Evolutionary conservation across 2,888 invertebrate genomes (phyloP).

Genomic region (Pachycephus smyrnensis): DNA sequence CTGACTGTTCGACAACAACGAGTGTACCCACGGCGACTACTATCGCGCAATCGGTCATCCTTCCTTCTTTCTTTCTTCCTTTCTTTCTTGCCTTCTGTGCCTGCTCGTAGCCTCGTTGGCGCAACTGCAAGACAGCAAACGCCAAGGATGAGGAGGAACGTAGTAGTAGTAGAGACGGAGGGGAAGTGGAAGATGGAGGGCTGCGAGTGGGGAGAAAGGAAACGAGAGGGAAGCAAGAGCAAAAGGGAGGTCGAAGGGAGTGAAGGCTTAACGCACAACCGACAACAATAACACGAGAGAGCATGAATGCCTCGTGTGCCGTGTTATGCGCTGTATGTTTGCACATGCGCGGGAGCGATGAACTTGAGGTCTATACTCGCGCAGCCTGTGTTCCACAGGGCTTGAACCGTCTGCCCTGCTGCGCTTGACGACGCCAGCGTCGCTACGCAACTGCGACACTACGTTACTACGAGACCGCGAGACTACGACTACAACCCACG

Average conservation of each 20-base stretch:
- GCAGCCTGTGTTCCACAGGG: conserved; percentile 22
- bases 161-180: background rate
- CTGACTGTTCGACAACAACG: no score
- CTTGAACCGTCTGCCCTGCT: no score
- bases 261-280: conserved; percentile 21
- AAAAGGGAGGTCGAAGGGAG: conserved; percentile 22
- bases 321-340: conserved; percentile 50
- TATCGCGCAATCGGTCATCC: no score
- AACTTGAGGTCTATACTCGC: conserved; percentile 45
- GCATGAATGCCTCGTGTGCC: conserved; percentile 35
- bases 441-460: conserved; percentile 6
- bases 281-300: conserved; percentile 23
- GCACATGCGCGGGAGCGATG: conserved; percentile 62
- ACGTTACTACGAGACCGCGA: conserved; percentile 1
- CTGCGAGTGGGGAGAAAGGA: no score
- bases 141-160: no score
- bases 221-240: background rate
- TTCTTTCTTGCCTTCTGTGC: background rate
- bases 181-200: background rate
- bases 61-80: background rate
- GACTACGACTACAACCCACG: background rate
- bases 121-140: no score
- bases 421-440: no score
- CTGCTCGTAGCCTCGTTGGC: background rate
- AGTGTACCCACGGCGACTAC: no score